phyloP scores from a whole-genome alignment of 2,797 vertebrate species.

The Myiotriccus ornatus region DNA sequence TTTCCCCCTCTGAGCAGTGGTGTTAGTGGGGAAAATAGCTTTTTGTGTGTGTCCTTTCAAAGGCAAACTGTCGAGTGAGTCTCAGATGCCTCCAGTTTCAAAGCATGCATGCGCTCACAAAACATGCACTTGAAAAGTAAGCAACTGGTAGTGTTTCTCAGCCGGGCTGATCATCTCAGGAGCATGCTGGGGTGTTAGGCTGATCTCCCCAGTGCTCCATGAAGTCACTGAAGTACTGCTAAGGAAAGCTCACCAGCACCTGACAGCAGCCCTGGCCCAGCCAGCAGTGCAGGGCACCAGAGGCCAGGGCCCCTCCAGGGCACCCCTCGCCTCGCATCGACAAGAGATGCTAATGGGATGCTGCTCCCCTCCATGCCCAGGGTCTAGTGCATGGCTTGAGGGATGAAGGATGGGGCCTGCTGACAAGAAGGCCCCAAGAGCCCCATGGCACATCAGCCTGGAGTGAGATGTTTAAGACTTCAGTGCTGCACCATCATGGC shows the following conservation, averaged over 20 bases:
- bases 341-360: accelerated
- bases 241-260: background rate
- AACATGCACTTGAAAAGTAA: accelerated
- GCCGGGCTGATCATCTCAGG: accelerated
- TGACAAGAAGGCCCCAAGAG: background rate
- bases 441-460: background rate
- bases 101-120: accelerated
- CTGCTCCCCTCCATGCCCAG: background rate
- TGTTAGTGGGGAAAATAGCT: background rate
- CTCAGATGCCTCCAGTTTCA: background rate
- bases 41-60: background rate
- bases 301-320: background rate
- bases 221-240: background rate
- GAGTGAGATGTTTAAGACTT: background rate
- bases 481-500: accelerated
- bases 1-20: background rate
- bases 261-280: background rate
- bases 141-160: background rate
- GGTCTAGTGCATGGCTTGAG: too few species aligned
- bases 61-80: background rate
- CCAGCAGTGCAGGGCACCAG: accelerated
- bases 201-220: accelerated
- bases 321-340: accelerated
- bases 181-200: background rate
- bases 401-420: background rate